Percentiles rank a stretch among this genome's conserved stretches.
Conservation (phyloP, 2,888 invertebrate species). For the Busseola fusca region DNA sequence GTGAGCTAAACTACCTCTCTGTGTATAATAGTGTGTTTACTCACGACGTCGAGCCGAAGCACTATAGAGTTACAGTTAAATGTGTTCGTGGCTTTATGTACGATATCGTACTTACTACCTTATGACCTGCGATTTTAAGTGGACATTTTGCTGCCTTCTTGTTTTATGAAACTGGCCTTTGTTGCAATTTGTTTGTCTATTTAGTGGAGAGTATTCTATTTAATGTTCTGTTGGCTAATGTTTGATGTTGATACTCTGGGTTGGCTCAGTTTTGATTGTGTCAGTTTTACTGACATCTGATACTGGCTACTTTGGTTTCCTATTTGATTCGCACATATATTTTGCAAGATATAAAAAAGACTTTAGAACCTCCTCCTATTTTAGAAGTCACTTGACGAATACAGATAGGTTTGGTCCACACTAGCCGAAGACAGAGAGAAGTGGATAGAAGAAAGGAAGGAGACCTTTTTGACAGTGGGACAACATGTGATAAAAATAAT, state of each 20-base stretch:
- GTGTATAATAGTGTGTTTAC: constrained; percentile 22
- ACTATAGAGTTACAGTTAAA: constrained; percentile 19
- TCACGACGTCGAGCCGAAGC: constrained; percentile 22
- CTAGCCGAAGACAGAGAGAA: neutral
- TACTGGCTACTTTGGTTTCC: neutral
- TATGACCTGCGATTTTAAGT: neutral
- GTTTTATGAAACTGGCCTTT: neutral
- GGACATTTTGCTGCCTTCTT: neutral
- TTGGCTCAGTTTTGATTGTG: neutral
- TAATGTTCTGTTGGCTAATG: neutral
- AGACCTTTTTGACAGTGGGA: neutral
- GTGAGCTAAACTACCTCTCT: constrained; percentile 44
- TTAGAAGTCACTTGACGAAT: neutral
- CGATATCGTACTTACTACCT: constrained; percentile 1
- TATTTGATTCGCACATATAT: neutral
- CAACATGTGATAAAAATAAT: neutral
- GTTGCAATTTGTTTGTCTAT: constrained; percentile 20
- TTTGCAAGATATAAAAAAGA: neutral
- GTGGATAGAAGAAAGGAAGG: neutral
- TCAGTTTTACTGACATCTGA: neutral
- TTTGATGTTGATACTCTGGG: neutral
- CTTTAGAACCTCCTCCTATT: neutral
- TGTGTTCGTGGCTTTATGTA: constrained; percentile 23
- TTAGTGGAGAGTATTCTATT: neutral
- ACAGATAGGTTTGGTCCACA: neutral